A percentile compares a stretch with the other conserved stretches of the same genome.
These are phyloP conservation scores for Taxidea taxus DNA, from an alignment of 2,113 vertebrate genomes.

Conservation along the genomic window DNA sequence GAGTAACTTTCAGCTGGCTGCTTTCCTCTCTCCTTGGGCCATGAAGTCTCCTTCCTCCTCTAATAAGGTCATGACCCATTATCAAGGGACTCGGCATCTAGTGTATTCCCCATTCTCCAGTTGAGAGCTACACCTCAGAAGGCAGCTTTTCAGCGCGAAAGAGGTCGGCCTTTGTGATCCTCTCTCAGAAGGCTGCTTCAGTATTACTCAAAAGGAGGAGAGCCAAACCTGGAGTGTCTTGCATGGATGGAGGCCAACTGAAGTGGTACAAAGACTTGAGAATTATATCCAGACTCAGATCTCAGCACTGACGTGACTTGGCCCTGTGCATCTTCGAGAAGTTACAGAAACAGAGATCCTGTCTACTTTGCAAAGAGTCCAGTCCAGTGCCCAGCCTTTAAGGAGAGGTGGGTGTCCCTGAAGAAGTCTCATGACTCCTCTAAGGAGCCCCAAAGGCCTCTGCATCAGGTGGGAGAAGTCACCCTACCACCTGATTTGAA, in stretches of 20 bases:
- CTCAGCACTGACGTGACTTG: neutral
- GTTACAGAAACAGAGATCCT: neutral
- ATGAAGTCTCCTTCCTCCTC: neutral
- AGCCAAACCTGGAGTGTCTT: rapidly evolving
- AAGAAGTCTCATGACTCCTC: neutral
- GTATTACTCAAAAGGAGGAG: neutral
- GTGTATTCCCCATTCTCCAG: neutral
- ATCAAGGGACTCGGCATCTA: neutral
- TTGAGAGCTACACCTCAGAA: neutral
- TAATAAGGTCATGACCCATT: neutral
- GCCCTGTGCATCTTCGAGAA: neutral
- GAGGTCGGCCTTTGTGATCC: neutral
- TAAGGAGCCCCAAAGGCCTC: neutral
- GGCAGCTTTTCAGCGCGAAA: neutral
- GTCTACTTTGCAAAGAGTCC: neutral
- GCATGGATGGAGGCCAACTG: neutral
- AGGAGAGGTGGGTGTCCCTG: neutral
- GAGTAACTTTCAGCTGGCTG: neutral
- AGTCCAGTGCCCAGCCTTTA: neutral
- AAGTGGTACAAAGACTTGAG: neutral
- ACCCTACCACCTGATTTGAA: neutral
- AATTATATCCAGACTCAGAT: neutral
- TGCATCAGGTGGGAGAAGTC: neutral
- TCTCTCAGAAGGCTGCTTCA: neutral
- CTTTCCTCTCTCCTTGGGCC: neutral